Evolutionary conservation across 2,797 vertebrate species (phyloP).

Genomic region (Antennarius maculatus): DNA sequence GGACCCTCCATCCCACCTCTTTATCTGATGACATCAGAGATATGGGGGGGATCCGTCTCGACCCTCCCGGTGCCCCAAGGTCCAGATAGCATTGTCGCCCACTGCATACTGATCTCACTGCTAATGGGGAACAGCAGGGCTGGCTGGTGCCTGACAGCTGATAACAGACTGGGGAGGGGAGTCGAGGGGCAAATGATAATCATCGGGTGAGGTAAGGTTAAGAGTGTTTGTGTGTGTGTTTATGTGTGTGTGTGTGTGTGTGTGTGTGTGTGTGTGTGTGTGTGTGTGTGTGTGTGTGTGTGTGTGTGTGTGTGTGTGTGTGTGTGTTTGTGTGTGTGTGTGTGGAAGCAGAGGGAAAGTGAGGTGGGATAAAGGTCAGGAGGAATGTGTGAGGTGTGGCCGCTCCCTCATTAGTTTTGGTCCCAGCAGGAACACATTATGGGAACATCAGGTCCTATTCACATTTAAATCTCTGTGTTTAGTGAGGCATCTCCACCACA

Average conservation of each 20-base stretch:
- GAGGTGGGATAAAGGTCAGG: conserved; percentile 69
- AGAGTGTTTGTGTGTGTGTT: background rate
- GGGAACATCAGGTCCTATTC: conserved; percentile 56
- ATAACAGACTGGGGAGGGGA: conserved; percentile 62
- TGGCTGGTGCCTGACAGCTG: conserved; percentile 69
- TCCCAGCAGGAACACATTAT: conserved; percentile 54
- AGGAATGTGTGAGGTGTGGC: conserved; percentile 78
- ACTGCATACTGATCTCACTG: conserved; percentile 78
- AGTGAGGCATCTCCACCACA: conserved; percentile 13
- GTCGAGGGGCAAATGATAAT: conserved; percentile 69
- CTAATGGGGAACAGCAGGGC: conserved; percentile 50
- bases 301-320: background rate
- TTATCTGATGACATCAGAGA: conserved; percentile 81
- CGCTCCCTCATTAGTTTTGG: conserved; percentile 72
- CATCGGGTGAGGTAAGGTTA: conserved; percentile 45
- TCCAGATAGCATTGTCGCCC: conserved; percentile 69
- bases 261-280: too few species aligned
- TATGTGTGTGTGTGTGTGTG: too few species aligned
- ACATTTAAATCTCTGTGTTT: conserved; percentile 48
- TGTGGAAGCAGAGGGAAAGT: conserved; percentile 57
- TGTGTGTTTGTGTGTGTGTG: conserved; percentile 23
- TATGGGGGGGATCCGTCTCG: conserved; percentile 47
- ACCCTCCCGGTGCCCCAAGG: conserved; percentile 52
- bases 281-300: too few species aligned
- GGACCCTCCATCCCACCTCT: conserved; percentile 44